These are phyloP conservation scores for Belgica antarctica DNA, from an alignment of 2,888 invertebrate species.

Conservation along the genomic window DNA sequence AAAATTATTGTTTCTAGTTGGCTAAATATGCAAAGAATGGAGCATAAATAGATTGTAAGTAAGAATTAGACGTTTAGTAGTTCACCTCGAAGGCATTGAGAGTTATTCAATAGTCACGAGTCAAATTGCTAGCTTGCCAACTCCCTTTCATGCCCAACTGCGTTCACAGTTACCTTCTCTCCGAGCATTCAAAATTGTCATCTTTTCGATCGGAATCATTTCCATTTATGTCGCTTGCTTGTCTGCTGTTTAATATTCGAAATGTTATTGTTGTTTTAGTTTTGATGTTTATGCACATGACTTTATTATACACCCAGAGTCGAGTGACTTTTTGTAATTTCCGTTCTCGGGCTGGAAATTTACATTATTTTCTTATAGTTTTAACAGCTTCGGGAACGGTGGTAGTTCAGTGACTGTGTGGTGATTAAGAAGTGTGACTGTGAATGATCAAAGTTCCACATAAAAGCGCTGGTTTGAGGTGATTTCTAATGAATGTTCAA, in stretches of 20 bases:
- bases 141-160: slow-evolving; percentile 22
- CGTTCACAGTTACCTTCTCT: not conserved
- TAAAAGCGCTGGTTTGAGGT: no score
- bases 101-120: slow-evolving; percentile 23
- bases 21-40: slow-evolving; percentile 39
- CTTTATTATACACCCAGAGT: slow-evolving; percentile 18
- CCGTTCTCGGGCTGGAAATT: not conserved
- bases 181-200: slow-evolving; percentile 16
- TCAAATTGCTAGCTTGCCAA: slow-evolving; percentile 6
- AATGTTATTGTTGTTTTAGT: not conserved
- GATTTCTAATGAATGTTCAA: no score
- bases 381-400: not conserved
- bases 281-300: slow-evolving; percentile 27
- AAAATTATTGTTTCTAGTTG: slow-evolving; percentile 43
- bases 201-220: slow-evolving; percentile 6
- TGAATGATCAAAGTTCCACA: no score
- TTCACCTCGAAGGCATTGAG: slow-evolving; percentile 23
- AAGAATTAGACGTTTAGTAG: slow-evolving; percentile 23
- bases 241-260: no score
- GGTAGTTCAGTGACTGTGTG: not conserved
- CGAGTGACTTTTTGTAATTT: not conserved
- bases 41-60: slow-evolving; percentile 3
- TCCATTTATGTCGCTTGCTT: no score
- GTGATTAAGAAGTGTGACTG: no score
- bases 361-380: not conserved